A percentile compares a stretch with the other conserved stretches of the same genome.
These are phyloP conservation scores for Spodoptera picta DNA, from an alignment of 2,888 invertebrate species.

Conservation along the genomic window DNA sequence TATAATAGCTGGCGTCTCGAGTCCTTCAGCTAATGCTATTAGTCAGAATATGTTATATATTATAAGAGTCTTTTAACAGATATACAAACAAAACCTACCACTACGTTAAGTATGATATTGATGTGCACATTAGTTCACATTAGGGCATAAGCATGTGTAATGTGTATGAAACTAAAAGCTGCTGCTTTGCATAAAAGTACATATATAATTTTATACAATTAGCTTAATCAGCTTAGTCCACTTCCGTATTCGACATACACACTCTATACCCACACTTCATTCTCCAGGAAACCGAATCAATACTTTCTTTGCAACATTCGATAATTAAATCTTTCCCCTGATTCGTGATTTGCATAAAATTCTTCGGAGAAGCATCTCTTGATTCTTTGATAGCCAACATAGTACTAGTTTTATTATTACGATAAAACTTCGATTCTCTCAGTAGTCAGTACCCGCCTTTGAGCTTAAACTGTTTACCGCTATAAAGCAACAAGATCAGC, in stretches of 20 bases:
- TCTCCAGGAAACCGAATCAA: conserved; percentile 52
- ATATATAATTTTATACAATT: conserved; percentile 20
- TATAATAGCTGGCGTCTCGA: no score
- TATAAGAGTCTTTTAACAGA: no score
- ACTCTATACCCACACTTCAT: conserved; percentile 32
- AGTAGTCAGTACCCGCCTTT: conserved; percentile 17
- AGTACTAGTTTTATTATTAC: conserved; percentile 41
- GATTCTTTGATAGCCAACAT: conserved; percentile 25
- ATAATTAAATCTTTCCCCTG: conserved; percentile 37
- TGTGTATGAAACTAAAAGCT: conserved; percentile 2
- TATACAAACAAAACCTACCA: no score
- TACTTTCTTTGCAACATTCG: conserved; percentile 37
- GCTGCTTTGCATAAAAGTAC: conserved; percentile 7
- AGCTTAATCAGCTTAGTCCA: conserved; percentile 11
- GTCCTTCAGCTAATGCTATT: no score
- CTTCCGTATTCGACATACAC: conserved; percentile 11
- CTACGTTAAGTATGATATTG: no score
- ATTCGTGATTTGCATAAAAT: conserved; percentile 15
- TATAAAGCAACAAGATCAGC: conserved; percentile 35
- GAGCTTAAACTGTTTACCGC: conserved; percentile 43
- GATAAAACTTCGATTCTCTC: conserved; percentile 37
- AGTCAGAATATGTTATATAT: no score
- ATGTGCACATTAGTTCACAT: no score
- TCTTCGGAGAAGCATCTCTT: conserved; percentile 14
- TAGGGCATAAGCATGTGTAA: no score